phyloP scores from a whole-genome alignment of 1,140 invertebrate genomes.

The Anagrus nilaparvatae region DNA sequence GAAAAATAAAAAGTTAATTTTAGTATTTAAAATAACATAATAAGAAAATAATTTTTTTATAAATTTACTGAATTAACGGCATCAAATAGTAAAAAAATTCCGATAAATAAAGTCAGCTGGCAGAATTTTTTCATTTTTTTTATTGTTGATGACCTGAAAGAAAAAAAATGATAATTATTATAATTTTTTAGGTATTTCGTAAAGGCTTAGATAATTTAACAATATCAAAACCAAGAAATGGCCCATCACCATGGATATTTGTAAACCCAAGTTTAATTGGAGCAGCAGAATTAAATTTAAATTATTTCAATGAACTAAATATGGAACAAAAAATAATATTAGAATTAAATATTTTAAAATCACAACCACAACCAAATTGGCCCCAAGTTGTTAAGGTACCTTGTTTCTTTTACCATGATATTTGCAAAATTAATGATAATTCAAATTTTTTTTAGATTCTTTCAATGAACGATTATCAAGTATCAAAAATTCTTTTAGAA shows the following conservation, averaged over 20 bases:
- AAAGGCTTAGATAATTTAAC: constrained; percentile 45
- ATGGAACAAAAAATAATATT: constrained; percentile 50
- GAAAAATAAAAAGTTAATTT: too few species aligned
- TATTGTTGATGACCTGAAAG: background rate
- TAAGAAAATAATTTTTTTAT: too few species aligned
- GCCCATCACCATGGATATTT: constrained; percentile 54
- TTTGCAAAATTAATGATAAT: background rate
- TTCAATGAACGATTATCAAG: constrained; percentile 51
- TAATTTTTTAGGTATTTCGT: constrained; percentile 44
- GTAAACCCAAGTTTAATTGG: constrained; percentile 54
- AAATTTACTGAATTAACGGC: too few species aligned
- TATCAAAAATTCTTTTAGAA: constrained; percentile 32
- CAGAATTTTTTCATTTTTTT: too few species aligned
- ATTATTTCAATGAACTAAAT: constrained; percentile 26
- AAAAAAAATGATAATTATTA: background rate
- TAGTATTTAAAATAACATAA: too few species aligned
- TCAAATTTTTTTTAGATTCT: constrained; percentile 44
- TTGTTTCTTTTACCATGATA: background rate
- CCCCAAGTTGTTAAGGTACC: constrained; percentile 56
- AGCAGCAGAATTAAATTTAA: background rate
- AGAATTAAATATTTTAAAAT: constrained; percentile 57
- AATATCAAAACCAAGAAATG: constrained; percentile 40
- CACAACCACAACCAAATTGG: constrained; percentile 70
- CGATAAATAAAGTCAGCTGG: too few species aligned
- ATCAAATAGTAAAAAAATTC: too few species aligned